Percentiles rank a stretch among this genome's conserved stretches.
phyloP scores from a whole-genome alignment of 2,113 vertebrate species.

The Macrotis lagotis region DNA sequence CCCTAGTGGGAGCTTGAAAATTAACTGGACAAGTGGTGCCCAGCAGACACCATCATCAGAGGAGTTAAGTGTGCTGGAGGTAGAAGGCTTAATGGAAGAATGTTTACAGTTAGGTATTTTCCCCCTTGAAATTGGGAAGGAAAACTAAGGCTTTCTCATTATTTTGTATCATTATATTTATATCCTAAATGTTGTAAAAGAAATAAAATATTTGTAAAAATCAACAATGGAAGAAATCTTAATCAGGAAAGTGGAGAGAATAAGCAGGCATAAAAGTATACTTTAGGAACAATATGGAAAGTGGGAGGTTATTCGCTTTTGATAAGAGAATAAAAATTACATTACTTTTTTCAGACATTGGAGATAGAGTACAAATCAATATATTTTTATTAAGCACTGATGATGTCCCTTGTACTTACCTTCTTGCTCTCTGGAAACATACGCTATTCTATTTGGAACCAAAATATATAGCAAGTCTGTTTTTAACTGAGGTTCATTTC shows the following conservation, averaged over 20 bases:
- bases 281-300: neutral
- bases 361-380: neutral
- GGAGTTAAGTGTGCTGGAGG: neutral
- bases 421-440: neutral
- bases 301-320: neutral
- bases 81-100: neutral
- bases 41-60: neutral
- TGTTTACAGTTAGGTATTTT: neutral
- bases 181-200: neutral
- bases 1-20: neutral
- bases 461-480: neutral
- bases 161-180: neutral
- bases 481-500: neutral
- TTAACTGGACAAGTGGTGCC: neutral
- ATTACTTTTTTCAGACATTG: neutral
- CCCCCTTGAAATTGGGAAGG: neutral
- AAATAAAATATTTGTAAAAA: neutral
- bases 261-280: neutral
- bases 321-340: neutral
- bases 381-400: neutral
- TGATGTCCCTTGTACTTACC: neutral
- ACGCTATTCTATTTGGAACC: neutral
- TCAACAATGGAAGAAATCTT: neutral
- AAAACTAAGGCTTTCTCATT: neutral
- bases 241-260: neutral